A percentile compares a stretch with the other conserved stretches of the same genome.
phyloP scores from a whole-genome alignment of 2,113 vertebrate genomes.

The Pseudopodoces humilis region DNA sequence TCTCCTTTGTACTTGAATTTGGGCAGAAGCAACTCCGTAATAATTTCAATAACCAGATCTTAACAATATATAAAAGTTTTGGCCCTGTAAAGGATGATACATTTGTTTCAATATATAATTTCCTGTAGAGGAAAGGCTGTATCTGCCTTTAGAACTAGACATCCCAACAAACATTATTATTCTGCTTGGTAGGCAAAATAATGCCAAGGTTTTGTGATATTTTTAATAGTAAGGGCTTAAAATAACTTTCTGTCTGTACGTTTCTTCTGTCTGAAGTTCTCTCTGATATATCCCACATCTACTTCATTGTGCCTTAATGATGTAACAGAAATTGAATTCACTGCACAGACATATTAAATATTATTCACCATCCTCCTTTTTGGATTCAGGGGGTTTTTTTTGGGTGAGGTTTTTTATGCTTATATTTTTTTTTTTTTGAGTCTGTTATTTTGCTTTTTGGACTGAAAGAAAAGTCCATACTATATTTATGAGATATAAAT shows the following conservation, averaged over 20 bases:
- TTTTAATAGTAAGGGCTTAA: background rate
- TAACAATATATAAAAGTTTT: background rate
- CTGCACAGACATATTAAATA: background rate
- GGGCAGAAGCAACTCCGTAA: background rate
- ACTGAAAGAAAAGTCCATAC: background rate
- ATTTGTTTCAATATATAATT: background rate
- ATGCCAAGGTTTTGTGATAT: background rate
- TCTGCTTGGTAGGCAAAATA: background rate
- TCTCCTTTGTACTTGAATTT: background rate
- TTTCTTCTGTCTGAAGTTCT: background rate
- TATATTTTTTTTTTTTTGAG: background rate
- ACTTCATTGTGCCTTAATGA: background rate
- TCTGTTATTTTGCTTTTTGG: background rate
- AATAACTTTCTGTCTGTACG: background rate
- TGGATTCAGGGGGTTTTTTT: background rate
- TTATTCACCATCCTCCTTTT: background rate
- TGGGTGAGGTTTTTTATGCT: too few species aligned
- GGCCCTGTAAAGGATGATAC: background rate
- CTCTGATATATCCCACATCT: background rate
- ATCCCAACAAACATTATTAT: accelerated
- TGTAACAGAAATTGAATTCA: background rate
- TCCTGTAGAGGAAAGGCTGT: background rate
- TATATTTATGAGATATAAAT: background rate
- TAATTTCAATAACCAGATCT: background rate
- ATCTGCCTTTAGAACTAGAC: background rate